phyloP scores from a whole-genome alignment of 2,888 invertebrate species.

The Caenorhabditis imperialis region DNA sequence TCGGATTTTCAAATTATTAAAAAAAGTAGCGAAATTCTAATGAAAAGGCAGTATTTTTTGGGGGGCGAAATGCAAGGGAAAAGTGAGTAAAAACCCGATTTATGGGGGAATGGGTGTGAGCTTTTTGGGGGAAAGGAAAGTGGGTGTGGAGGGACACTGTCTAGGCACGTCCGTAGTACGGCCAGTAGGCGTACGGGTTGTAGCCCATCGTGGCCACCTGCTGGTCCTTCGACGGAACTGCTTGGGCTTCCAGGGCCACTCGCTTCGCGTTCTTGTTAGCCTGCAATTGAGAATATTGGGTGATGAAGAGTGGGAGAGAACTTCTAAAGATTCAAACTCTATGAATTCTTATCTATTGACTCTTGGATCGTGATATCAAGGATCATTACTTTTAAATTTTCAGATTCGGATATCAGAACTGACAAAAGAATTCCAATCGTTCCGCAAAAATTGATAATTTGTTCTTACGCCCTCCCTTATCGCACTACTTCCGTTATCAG shows the following conservation, averaged over 20 bases:
- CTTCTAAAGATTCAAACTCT: no score
- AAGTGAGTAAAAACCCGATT: conserved; percentile 25
- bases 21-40: conserved; percentile 15
- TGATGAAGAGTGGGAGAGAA: no score
- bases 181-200: conserved; percentile 77
- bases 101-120: conserved; percentile 36
- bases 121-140: conserved; percentile 1
- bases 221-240: conserved; percentile 68
- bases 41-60: conserved; percentile 26
- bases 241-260: conserved; percentile 70
- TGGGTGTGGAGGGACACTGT: neutral
- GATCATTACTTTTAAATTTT: no score
- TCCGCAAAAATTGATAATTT: neutral
- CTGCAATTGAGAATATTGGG: no score
- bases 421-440: no score
- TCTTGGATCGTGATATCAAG: no score
- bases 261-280: conserved; percentile 76
- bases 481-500: neutral
- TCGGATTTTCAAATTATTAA: conserved; percentile 5
- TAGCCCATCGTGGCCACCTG: conserved; percentile 73
- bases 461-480: neutral
- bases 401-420: no score
- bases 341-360: no score
- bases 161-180: conserved; percentile 74
- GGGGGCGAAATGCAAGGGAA: conserved; percentile 17